Conservation (phyloP, 2,888 invertebrate species). For the Cristatella mucedo region DNA sequence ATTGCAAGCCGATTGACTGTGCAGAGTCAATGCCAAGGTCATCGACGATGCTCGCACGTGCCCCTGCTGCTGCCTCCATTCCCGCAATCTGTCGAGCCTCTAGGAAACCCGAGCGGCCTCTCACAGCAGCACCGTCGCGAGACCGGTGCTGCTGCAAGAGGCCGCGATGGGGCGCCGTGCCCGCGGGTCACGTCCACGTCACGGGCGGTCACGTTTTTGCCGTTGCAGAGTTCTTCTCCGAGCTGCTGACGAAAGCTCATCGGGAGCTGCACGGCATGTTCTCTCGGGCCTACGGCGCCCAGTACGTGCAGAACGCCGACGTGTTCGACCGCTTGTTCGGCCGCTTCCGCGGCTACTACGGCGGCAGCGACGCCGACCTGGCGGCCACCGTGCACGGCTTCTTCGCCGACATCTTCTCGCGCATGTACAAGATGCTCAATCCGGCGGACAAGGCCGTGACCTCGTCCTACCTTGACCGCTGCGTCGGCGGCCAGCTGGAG, state of each 20-base stretch:
- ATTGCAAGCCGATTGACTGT: too few species aligned
- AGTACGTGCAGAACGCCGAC: constrained; percentile 81
- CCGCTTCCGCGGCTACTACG: constrained; percentile 76
- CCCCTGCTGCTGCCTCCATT: too few species aligned
- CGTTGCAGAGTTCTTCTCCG: constrained; percentile 67
- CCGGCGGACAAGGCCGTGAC: constrained; percentile 79
- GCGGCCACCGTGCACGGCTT: constrained; percentile 79
- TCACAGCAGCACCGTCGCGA: too few species aligned
- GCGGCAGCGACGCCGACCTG: constrained; percentile 51
- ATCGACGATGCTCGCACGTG: too few species aligned
- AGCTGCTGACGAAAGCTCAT: constrained; percentile 63
- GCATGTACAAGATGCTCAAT: constrained; percentile 76
- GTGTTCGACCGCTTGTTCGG: constrained; percentile 79
- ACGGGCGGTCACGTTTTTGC: too few species aligned
- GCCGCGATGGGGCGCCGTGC: too few species aligned
- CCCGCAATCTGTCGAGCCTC: too few species aligned
- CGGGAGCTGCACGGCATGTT: constrained; percentile 86
- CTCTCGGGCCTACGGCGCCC: constrained; percentile 78
- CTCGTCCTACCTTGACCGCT: constrained; percentile 58
- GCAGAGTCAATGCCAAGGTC: too few species aligned
- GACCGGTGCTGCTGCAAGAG: too few species aligned
- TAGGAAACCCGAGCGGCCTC: too few species aligned
- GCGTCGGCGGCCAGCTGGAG: constrained; percentile 78
- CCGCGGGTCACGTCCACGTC: too few species aligned
- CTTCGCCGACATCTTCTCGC: constrained; percentile 77